These are phyloP conservation scores for Tychaedon coryphoeus DNA, from an alignment of 2,113 vertebrate genomes.

Conservation along the genomic window DNA sequence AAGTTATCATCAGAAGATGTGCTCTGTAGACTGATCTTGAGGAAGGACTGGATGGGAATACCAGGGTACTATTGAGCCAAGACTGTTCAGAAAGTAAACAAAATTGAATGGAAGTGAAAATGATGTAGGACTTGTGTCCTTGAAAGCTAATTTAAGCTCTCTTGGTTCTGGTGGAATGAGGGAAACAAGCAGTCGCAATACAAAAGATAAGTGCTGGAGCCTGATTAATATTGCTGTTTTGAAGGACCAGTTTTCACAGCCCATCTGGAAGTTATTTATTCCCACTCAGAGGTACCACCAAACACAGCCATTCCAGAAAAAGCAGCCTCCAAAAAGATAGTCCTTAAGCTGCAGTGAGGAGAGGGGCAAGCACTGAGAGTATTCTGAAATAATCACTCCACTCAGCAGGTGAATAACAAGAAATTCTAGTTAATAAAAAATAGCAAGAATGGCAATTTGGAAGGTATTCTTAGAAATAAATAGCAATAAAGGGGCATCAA, in stretches of 20 bases:
- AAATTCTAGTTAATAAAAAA: neutral
- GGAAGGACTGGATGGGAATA: neutral
- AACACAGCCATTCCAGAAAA: neutral
- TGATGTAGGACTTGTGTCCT: constrained; percentile 1
- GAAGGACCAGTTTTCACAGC: constrained; percentile 16
- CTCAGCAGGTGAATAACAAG: neutral
- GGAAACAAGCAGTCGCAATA: neutral
- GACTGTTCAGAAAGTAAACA: neutral
- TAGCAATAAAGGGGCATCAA: neutral
- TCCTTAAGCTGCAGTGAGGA: neutral
- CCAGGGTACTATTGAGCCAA: neutral
- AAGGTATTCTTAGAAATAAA: neutral
- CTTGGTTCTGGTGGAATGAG: constrained; percentile 14
- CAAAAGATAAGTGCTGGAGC: neutral
- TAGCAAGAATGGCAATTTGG: neutral
- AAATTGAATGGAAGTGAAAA: neutral
- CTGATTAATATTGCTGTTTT: constrained; percentile 26
- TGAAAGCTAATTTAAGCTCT: constrained; percentile 56
- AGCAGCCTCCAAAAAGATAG: neutral
- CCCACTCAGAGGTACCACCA: neutral
- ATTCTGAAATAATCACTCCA: neutral
- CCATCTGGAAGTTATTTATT: constrained; percentile 21
- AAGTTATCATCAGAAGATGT: neutral
- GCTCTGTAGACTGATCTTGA: neutral
- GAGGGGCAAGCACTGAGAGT: neutral